Evolutionary conservation across 1,140 invertebrate species (phyloP), one percentile per base, ranked within the genome.

Genomic region (Pygmarrhopalites habei): DNA sequence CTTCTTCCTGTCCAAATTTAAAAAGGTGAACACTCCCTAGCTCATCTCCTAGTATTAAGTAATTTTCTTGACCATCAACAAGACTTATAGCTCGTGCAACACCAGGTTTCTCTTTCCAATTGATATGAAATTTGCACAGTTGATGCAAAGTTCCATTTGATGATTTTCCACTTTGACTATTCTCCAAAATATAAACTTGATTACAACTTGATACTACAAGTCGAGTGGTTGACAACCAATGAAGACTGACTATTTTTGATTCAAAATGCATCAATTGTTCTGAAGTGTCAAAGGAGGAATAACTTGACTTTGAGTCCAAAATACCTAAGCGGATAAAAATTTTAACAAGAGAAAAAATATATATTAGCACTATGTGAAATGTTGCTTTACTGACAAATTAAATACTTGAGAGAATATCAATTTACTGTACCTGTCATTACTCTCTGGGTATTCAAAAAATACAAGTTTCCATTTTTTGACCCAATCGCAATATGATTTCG

Each of bases 21-120:
- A 52, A 52, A 28, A 52, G 4, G 25, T 52, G 49, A 2, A 52
- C 4, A 29, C 25, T 29, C 3, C 49, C 49, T 26, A 3, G 7
- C 7, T 52, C 49, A 52, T 52, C 49, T 7, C 49, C 49, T n/a
- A 52, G 2, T 7, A 35, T 35, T 35, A 35, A 35, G 32, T 7
- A 35, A 35, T 5, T 5, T 35, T 35, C 32, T 35, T 15, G 5
- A 7, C 15, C 15, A 35, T 35, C 32, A 35, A 35, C 32, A 10
- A 52, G 28, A 3, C 7, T n/a, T 4, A 52, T 52, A 7, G 25
- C 49, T n/a, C 3, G 23, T 7, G 49, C 25, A 5, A 52, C 14
- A 52, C 49, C 49, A 26, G 49, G 49, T n/a, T 26, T 52, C 25
- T 52, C 49, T 23, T 52, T 52, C 49, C 49, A 52, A 15, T 52